Evolutionary conservation across 1,140 invertebrate species (phyloP), one percentile per base, ranked within the genome.

Genomic region (Neodiprion virginianus): DNA sequence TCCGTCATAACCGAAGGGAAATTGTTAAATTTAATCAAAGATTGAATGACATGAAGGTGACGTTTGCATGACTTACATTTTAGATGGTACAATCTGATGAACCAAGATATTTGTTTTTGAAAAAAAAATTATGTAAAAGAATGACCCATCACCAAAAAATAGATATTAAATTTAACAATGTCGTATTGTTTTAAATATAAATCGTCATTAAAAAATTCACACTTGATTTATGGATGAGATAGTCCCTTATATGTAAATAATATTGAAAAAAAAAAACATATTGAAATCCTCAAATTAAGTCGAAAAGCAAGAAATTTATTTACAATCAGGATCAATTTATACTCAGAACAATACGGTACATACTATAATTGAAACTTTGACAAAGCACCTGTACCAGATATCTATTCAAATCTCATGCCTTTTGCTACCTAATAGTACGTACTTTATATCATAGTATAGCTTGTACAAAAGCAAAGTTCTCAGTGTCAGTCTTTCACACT

Each of bases 191-290:
- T 67, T 71, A 53, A 40, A 40, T 40, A 40, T 72, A 12, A 4
- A 48, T 49, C 49, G 3, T 2, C 65, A 40, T 68, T 12, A 72
- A 48, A 28, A 28, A 40, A 40, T 5, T 40, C 28, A 40, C 28
- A 40, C 28, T 40, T 40, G 28, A 40, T 5, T 40, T 40, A 40
- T 40, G 28, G 2, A 40, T 40, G 28, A 40, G 2, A 40, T 40
- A 67, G 28, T 50, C 65, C 67, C 47, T 69, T 61, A 23, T 69
- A 70, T 49, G 12, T n/a, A 69, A 47, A 40, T 12, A 71, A 72
- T 70, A 69, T 71, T 71, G 48, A 69, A 49, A 61, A 28, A 72
- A 28, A 74, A 28, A 47, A 28, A 67, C 1, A 75, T 74, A 40
- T 67, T 71, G 21, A 65, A 67, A 65, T 61, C 72, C 50, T 61